Evolutionary conservation across 2,113 vertebrate species (phyloP), one percentile per base, ranked within the genome.

Genomic region (Murina feae): DNA sequence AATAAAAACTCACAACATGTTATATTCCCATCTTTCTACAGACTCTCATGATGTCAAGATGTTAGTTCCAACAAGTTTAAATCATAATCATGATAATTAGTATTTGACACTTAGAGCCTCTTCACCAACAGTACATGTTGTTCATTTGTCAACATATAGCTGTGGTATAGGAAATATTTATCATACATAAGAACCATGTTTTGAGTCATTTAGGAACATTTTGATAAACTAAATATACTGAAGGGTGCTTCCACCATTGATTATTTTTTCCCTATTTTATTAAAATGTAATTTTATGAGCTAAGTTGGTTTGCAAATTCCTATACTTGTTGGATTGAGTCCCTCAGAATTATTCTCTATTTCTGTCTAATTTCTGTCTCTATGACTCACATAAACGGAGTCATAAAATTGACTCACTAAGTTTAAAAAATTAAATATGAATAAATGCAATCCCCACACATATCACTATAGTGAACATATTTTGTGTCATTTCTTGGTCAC

Each of bases 91-190:
- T 49, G 94, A 85, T 97, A 96, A 97, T 97, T 97, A 97, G 85
- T 92, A 96, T 95, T 95, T 85, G 96, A 96, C 95, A 97, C 96
- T 97, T 89, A 74, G 47, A 97, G 90, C 92, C 95, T 97, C 97
- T 97, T 96, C 80, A 92, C 95, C 83, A 96, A 96, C 90, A 97
- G 97, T 95, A 78, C 92, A 95, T 96, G 96, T 94, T 97, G 92
- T 90, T 97, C 97, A 96, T 95, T 96, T 97, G 96, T 95, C 97
- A 97, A 97, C 90, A 95, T 97, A 97, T 95, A 97, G 96, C 47
- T 86, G 28, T 86, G 72, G 71, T 97, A 97, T 95, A 91, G 96
- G 96, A 97, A 97, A 97, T 96, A 97, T 97, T 97, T 97, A 97
- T 95, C 86, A 83, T 68, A 89, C 89, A 44, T 63, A 86, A 96